Conservation (phyloP, 2,797 vertebrate species). For the Xyrichtys novacula region DNA sequence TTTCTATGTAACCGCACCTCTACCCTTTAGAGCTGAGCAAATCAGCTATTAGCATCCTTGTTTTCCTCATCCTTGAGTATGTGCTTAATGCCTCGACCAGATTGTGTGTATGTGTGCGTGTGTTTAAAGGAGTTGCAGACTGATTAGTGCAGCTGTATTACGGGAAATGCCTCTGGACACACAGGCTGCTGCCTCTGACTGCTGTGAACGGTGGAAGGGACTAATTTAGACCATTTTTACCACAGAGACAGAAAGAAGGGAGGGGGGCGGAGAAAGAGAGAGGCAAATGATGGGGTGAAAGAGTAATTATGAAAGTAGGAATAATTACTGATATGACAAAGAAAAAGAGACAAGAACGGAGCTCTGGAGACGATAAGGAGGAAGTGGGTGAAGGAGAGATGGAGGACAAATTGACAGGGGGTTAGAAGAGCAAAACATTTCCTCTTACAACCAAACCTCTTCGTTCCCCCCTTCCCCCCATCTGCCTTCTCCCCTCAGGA, state of each 20-base stretch:
- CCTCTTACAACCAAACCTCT: slow-evolving; percentile 43
- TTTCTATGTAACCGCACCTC: neutral
- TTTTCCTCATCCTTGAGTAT: slow-evolving; percentile 18
- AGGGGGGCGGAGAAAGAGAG: slow-evolving; percentile 11
- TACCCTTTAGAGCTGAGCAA: slow-evolving; percentile 2
- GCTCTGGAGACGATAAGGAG: slow-evolving; percentile 34
- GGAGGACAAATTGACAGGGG: slow-evolving; percentile 39
- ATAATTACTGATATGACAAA: slow-evolving; percentile 66
- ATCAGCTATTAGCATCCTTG: slow-evolving; percentile 11
- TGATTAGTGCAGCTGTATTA: slow-evolving; percentile 74
- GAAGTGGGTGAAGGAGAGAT: slow-evolving; percentile 23
- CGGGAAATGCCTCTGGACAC: slow-evolving; percentile 76
- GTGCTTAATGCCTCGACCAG: slow-evolving; percentile 19
- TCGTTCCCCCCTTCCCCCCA: slow-evolving; percentile 69
- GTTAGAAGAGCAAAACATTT: slow-evolving; percentile 56
- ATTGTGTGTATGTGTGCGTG: neutral
- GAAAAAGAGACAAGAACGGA: slow-evolving; percentile 18
- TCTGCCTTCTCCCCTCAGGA: slow-evolving; percentile 76
- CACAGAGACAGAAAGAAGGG: slow-evolving; percentile 20
- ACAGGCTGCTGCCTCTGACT: slow-evolving; percentile 58
- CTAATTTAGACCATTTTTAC: slow-evolving; percentile 75
- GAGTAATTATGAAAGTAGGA: slow-evolving; percentile 65
- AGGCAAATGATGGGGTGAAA: slow-evolving; percentile 44
- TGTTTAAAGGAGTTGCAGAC: slow-evolving; percentile 16
- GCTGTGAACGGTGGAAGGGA: slow-evolving; percentile 66